Conservation (phyloP, 1,140 invertebrate species). For the Armadillidium nasatum region DNA sequence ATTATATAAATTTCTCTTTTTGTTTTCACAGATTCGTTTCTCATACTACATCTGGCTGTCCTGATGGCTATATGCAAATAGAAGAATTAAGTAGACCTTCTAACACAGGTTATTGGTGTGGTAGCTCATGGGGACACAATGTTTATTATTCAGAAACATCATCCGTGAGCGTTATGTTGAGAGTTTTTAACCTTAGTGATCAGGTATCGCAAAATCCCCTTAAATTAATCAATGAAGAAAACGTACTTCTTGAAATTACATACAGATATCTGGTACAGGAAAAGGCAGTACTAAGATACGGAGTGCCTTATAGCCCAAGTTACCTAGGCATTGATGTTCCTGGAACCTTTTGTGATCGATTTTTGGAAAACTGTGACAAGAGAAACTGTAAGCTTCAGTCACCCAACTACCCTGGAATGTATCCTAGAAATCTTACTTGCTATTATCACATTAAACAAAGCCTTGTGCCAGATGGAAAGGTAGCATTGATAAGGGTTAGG, state of each 20-base stretch:
- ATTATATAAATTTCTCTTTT: not conserved
- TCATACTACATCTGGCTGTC: conserved; percentile 41
- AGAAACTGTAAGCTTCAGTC: conserved; percentile 79
- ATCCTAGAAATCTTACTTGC: conserved; percentile 77
- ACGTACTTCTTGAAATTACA: conserved; percentile 40
- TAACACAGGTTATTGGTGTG: conserved; percentile 78
- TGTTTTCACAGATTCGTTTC: conserved; percentile 36
- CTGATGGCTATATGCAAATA: conserved; percentile 69
- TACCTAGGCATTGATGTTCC: conserved; percentile 40
- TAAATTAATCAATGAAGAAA: conserved; percentile 14
- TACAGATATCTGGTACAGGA: conserved; percentile 52
- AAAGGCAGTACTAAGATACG: conserved; percentile 38
- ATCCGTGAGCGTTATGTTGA: conserved; percentile 68
- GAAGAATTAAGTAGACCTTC: conserved; percentile 64
- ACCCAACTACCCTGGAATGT: conserved; percentile 79
- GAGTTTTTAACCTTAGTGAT: conserved; percentile 62
- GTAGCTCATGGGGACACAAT: conserved; percentile 74
- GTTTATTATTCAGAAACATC: conserved; percentile 78
- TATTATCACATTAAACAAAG: conserved; percentile 69
- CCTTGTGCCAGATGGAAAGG: conserved; percentile 55
- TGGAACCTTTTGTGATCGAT: conserved; percentile 66
- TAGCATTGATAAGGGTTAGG: conserved; percentile 40
- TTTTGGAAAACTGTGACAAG: conserved; percentile 81
- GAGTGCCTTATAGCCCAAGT: conserved; percentile 36
- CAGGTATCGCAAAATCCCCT: conserved; percentile 45